Percentiles rank a stretch among this genome's conserved stretches.
Conservation (phyloP, 1,140 invertebrate species). For the Pollicipes pollicipes region DNA sequence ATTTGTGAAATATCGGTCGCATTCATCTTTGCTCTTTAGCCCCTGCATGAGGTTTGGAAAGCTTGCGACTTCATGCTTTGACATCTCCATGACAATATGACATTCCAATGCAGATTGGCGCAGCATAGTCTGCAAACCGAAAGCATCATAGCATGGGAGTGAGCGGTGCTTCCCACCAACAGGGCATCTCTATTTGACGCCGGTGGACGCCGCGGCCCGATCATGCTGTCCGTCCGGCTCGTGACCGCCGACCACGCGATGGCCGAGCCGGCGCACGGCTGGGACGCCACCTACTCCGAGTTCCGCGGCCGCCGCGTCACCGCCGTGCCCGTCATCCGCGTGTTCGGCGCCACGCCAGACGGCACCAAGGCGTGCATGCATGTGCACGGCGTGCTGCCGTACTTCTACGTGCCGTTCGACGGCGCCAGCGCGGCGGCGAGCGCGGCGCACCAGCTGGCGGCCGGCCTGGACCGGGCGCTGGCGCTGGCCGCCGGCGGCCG, state of each 20-base stretch:
- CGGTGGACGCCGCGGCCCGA: constrained; percentile 6
- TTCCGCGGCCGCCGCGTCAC: constrained; percentile 59
- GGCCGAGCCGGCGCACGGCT: constrained; percentile 43
- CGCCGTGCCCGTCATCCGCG: constrained; percentile 65
- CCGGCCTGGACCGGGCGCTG: constrained; percentile 65
- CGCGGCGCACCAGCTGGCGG: constrained; percentile 36
- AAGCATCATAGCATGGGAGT: too few relatives aligned
- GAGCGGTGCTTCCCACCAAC: too few relatives aligned
- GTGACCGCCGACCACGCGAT: constrained; percentile 70
- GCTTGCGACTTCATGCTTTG: too few relatives aligned
- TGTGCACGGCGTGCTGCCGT: constrained; percentile 87
- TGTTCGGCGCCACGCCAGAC: constrained; percentile 63
- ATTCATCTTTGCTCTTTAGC: too few relatives aligned
- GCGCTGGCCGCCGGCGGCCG: constrained; percentile 61
- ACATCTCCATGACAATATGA: too few relatives aligned
- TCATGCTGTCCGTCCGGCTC: constrained; percentile 49
- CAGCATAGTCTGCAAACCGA: too few relatives aligned
- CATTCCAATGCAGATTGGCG: too few relatives aligned
- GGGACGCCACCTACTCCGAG: constrained; percentile 67
- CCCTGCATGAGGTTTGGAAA: too few relatives aligned
- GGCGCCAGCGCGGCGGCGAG: constrained; percentile 27
- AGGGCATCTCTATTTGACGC: too few relatives aligned
- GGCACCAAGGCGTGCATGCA: constrained; percentile 79
- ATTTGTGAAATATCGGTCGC: too few relatives aligned
- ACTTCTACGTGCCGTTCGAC: constrained; percentile 72